These are phyloP conservation scores for Catamblyrhynchus diadema DNA, from an alignment of 2,797 vertebrate genomes.

Conservation along the genomic window DNA sequence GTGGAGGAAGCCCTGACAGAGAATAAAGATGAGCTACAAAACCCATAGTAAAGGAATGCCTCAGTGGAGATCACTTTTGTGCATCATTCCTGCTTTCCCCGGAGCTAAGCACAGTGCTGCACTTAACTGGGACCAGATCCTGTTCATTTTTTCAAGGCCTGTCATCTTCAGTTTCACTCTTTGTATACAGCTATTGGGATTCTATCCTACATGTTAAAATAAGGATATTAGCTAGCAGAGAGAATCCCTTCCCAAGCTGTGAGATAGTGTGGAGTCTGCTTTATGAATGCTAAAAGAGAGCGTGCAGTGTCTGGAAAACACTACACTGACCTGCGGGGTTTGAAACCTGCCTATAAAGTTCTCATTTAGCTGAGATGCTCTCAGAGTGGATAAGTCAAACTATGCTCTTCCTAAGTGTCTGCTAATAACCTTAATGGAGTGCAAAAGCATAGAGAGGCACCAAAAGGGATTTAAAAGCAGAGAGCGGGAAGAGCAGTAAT, in stretches of 20 bases:
- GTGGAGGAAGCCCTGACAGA: not conserved
- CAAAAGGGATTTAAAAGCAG: constrained; percentile 1
- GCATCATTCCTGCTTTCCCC: constrained; percentile 10
- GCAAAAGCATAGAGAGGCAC: constrained; percentile 2
- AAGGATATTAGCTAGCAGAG: not conserved
- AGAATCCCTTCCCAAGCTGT: not conserved
- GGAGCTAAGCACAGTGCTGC: not conserved
- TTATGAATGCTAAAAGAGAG: constrained; percentile 33
- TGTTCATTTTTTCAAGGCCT: not conserved
- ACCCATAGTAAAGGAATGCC: not conserved
- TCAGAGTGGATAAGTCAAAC: not conserved
- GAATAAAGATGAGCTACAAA: constrained; percentile 40
- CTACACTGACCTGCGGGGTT: not conserved
- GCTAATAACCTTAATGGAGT: constrained; percentile 52
- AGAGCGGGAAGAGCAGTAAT: not conserved
- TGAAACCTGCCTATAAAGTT: constrained; percentile 20
- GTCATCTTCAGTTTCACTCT: not conserved
- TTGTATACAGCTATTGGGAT: not conserved
- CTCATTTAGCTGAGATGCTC: constrained; percentile 19
- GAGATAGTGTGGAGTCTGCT: not conserved
- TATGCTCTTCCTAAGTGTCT: not conserved
- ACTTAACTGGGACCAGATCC: not conserved
- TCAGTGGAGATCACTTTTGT: constrained; percentile 10
- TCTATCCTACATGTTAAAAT: not conserved
- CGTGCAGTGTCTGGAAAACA: not conserved